These are phyloP conservation scores for Falco naumanni DNA, from an alignment of 2,797 vertebrate species.

Conservation along the genomic window DNA sequence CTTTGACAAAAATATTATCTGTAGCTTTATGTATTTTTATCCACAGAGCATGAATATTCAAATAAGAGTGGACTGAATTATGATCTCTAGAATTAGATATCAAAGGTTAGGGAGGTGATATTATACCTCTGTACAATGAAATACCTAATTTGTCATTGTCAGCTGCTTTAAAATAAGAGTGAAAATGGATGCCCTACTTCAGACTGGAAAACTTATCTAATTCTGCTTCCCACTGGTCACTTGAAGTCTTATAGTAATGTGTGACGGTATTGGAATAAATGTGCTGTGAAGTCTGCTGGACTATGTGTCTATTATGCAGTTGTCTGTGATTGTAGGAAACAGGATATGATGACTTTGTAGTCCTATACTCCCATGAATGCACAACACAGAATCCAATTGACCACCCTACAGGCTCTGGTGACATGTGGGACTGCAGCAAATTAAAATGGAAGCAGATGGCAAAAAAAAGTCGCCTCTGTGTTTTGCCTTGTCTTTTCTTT, in stretches of 20 bases:
- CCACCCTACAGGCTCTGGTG: background rate
- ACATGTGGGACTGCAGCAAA: background rate
- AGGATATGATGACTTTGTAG: background rate
- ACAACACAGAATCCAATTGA: background rate
- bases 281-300: background rate
- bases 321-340: slow-evolving; percentile 6
- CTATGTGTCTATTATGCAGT: background rate
- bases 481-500: slow-evolving; percentile 38
- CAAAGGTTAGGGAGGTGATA: background rate
- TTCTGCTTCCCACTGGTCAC: background rate
- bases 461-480: background rate
- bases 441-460: slow-evolving; percentile 44
- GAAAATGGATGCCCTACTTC: background rate
- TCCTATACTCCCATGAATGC: background rate
- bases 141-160: background rate
- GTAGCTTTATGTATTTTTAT: background rate
- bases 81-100: background rate
- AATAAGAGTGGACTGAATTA: background rate
- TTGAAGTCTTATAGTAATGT: background rate
- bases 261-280: background rate
- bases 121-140: background rate
- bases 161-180: background rate
- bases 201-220: background rate
- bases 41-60: background rate
- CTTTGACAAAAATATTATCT: background rate